These are phyloP conservation scores for Chrysogorgia sp. DNA, from an alignment of 92 coral and sea anemone genomes.

Conservation along the genomic window DNA sequence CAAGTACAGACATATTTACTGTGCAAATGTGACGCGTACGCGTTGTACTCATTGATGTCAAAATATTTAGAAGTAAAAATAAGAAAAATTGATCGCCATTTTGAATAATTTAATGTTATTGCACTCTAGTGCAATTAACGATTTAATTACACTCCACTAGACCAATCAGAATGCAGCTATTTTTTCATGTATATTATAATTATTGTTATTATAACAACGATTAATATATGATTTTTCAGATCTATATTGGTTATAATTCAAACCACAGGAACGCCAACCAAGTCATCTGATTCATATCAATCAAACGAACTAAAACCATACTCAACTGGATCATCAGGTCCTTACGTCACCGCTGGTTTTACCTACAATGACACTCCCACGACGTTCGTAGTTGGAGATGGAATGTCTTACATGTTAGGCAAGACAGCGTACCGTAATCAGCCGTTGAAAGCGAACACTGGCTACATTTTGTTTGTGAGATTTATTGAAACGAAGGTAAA, in stretches of 20 bases:
- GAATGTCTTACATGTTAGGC: not conserved
- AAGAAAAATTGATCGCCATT: too few relatives aligned
- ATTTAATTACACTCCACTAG: too few relatives aligned
- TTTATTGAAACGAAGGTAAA: constrained; percentile 16
- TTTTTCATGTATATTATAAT: too few relatives aligned
- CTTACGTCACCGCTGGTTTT: constrained; percentile 23
- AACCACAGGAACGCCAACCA: not conserved
- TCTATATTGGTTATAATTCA: not conserved
- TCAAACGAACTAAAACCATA: not conserved
- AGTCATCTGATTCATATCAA: not conserved
- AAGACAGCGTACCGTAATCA: not conserved
- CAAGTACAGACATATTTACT: too few relatives aligned
- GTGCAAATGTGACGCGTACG: too few relatives aligned
- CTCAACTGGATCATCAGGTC: not conserved
- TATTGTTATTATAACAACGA: too few relatives aligned
- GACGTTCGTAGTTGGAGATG: constrained; percentile 30
- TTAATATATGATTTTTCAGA: not conserved
- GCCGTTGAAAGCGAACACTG: not conserved
- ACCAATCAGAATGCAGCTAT: too few relatives aligned
- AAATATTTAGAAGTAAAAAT: too few relatives aligned
- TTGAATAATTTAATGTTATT: too few relatives aligned
- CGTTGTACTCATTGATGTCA: too few relatives aligned
- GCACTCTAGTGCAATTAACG: too few relatives aligned
- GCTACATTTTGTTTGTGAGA: constrained; percentile 13
- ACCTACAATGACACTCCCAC: not conserved